These are phyloP conservation scores for Gavialis gangeticus DNA, from an alignment of 2,113 vertebrate species.

Conservation along the genomic window DNA sequence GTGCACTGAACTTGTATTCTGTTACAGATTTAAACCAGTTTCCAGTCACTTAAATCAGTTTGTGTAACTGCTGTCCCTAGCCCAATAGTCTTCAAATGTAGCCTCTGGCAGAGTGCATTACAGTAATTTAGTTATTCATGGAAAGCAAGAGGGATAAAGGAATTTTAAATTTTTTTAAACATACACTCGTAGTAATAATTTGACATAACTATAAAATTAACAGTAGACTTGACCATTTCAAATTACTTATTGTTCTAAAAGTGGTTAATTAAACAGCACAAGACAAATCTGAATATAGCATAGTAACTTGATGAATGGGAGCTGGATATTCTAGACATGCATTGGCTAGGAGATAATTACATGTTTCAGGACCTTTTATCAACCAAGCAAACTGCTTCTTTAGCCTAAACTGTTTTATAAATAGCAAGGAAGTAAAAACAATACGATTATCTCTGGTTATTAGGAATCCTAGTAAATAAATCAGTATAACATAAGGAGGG, in stretches of 20 bases:
- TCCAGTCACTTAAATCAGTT: too few relatives aligned
- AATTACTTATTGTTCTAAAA: background rate
- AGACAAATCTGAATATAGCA: background rate
- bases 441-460: background rate
- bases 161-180: background rate
- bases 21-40: too few relatives aligned
- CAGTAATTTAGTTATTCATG: background rate
- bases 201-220: background rate
- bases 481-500: background rate
- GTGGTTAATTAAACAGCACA: background rate
- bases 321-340: background rate
- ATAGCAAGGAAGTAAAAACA: background rate
- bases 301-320: background rate
- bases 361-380: background rate
- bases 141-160: background rate
- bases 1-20: too few relatives aligned
- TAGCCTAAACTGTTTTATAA: background rate
- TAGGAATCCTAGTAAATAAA: background rate
- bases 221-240: background rate
- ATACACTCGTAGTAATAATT: background rate
- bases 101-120: background rate
- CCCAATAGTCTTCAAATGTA: background rate
- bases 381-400: background rate
- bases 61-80: too few relatives aligned
- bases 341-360: background rate